Evolutionary conservation across 2,888 invertebrate species (phyloP).

Genomic region (Ommatoiulus sabulosus): DNA sequence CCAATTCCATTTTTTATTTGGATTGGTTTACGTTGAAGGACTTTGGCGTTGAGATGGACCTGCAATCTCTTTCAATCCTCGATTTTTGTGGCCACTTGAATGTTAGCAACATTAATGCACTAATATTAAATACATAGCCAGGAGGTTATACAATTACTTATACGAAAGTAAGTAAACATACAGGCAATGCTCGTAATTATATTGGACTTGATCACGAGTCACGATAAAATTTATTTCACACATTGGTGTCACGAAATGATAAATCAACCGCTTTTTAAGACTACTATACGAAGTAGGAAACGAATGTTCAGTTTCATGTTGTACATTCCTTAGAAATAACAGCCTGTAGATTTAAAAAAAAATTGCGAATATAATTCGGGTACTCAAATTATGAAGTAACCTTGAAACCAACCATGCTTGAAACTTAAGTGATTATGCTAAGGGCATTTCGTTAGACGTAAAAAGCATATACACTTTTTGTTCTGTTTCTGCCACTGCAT

Average conservation of each 20-base stretch:
- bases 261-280: neutral
- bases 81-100: neutral
- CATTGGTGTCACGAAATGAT: constrained; percentile 20
- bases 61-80: neutral
- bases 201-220: constrained; percentile 36
- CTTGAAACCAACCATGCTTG: neutral
- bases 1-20: neutral
- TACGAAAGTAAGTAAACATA: neutral
- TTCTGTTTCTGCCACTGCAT: neutral
- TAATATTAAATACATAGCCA: constrained; percentile 30
- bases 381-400: neutral
- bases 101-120: neutral
- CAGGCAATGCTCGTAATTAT: constrained; percentile 12
- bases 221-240: constrained; percentile 36
- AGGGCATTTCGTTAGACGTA: neutral
- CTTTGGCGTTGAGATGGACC: neutral
- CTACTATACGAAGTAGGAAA: neutral
- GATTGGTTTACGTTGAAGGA: neutral
- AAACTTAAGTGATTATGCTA: neutral
- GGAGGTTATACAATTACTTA: constrained; percentile 20
- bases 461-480: neutral
- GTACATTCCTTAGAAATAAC: constrained; percentile 10
- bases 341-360: neutral
- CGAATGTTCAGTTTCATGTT: constrained; percentile 21
- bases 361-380: neutral